phyloP scores from a whole-genome alignment of 92 coral and sea anemone genomes.

The Micromussa lordhowensis region DNA sequence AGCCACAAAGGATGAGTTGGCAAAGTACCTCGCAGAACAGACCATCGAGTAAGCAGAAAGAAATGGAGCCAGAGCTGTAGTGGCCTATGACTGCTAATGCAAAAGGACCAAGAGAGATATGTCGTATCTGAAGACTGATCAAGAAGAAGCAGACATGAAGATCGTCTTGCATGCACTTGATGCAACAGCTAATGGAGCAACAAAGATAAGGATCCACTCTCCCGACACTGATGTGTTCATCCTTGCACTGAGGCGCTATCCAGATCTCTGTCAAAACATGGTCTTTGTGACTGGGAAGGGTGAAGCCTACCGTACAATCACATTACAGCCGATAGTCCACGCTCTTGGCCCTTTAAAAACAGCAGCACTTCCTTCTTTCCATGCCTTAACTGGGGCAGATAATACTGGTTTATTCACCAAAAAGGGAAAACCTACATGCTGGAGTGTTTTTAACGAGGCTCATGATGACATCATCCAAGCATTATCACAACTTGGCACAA shows the following conservation, averaged over 20 bases:
- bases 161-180: slow-evolving; percentile 54
- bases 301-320: slow-evolving; percentile 10
- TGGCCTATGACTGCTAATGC: slow-evolving; percentile 52
- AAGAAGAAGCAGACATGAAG: slow-evolving; percentile 58
- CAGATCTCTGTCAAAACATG: slow-evolving; percentile 18
- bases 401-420: slow-evolving; percentile 12
- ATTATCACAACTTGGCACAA: too few species aligned
- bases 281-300: slow-evolving; percentile 51
- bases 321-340: slow-evolving; percentile 17
- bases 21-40: too few species aligned
- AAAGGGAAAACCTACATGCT: slow-evolving; percentile 39
- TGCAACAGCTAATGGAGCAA: slow-evolving; percentile 49
- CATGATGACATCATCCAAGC: too few species aligned
- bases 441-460: background rate
- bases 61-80: slow-evolving; percentile 41
- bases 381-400: slow-evolving; percentile 28
- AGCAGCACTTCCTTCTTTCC: slow-evolving; percentile 35
- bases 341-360: slow-evolving; percentile 38
- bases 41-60: slow-evolving; percentile 1
- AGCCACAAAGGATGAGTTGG: too few species aligned
- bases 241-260: slow-evolving; percentile 32
- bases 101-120: slow-evolving; percentile 44
- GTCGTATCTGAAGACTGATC: slow-evolving; percentile 29
- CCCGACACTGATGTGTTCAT: slow-evolving; percentile 49
- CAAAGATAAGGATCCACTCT: slow-evolving; percentile 13